Conservation (phyloP, 2,113 vertebrate species). For the Ceyx melanurus region DNA sequence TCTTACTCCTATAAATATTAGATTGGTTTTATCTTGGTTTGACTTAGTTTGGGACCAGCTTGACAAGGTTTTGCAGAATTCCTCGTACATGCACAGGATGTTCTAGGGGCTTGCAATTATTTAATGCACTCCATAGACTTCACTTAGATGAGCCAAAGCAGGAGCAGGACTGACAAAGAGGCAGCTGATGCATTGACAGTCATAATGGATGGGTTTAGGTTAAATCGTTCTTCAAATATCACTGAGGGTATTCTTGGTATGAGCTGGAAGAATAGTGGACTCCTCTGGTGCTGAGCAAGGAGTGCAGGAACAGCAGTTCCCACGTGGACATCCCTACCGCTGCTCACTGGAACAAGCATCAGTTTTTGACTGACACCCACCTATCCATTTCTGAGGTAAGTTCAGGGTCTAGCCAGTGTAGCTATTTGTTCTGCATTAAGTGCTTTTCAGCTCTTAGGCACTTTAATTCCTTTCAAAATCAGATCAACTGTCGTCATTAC, state of each 20-base stretch:
- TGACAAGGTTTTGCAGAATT: background rate
- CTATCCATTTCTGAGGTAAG: background rate
- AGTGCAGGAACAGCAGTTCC: background rate
- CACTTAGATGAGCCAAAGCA: background rate
- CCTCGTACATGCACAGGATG: background rate
- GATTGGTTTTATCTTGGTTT: background rate
- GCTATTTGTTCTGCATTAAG: background rate
- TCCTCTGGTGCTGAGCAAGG: background rate
- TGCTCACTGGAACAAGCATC: background rate
- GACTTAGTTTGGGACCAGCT: background rate
- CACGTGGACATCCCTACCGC: fast-evolving
- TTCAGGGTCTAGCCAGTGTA: too few species aligned
- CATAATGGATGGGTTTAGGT: background rate
- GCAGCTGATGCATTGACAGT: background rate
- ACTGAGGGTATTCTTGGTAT: background rate
- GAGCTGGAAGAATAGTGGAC: background rate
- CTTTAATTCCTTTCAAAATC: background rate
- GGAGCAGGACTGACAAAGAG: background rate
- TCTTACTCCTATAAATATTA: background rate
- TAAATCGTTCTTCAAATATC: background rate
- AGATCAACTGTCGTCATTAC: too few species aligned
- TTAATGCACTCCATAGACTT: background rate
- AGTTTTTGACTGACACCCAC: background rate
- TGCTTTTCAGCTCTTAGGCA: background rate
- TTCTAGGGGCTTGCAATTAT: background rate